Percentiles rank a stretch among this genome's conserved stretches.
Evolutionary conservation across 2,113 vertebrate genomes (phyloP).

Genomic region (Pica pica): DNA sequence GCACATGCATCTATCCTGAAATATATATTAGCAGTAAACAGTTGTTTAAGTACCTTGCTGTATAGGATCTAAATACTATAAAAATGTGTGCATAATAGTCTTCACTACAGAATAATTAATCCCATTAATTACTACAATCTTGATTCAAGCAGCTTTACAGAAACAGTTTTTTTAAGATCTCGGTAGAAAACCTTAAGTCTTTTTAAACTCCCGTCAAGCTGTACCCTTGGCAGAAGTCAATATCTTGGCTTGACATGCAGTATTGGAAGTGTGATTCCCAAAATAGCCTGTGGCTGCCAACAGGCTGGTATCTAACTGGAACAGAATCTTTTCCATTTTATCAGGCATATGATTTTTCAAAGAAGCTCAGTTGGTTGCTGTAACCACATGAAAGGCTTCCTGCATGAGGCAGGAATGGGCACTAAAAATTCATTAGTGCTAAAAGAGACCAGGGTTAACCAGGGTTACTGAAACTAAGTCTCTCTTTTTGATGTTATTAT

Average conservation of each 20-base stretch:
- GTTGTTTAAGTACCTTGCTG: not conserved
- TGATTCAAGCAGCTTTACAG: not conserved
- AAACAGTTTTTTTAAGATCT: not conserved
- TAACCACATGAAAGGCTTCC: not conserved
- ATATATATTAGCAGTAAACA: not conserved
- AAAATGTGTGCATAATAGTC: not conserved
- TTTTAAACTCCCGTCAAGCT: not conserved
- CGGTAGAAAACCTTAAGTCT: not conserved
- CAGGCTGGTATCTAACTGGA: not conserved
- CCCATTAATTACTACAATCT: not conserved
- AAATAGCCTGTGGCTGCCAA: not conserved
- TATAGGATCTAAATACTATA: not conserved
- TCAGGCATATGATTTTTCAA: not conserved
- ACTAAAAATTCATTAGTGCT: not conserved
- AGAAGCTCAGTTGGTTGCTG: not conserved
- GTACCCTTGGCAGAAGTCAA: not conserved
- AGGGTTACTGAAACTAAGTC: not conserved
- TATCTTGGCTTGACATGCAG: not conserved
- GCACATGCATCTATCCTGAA: not conserved
- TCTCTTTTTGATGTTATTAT: not conserved
- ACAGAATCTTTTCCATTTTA: constrained; percentile 10
- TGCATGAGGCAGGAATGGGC: not conserved
- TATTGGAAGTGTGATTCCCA: constrained; percentile 3
- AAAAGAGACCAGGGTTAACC: not conserved
- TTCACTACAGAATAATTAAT: not conserved